These are phyloP conservation scores for Sebastes wilsoni DNA, from an alignment of 2,797 vertebrate species.

Conservation along the genomic window DNA sequence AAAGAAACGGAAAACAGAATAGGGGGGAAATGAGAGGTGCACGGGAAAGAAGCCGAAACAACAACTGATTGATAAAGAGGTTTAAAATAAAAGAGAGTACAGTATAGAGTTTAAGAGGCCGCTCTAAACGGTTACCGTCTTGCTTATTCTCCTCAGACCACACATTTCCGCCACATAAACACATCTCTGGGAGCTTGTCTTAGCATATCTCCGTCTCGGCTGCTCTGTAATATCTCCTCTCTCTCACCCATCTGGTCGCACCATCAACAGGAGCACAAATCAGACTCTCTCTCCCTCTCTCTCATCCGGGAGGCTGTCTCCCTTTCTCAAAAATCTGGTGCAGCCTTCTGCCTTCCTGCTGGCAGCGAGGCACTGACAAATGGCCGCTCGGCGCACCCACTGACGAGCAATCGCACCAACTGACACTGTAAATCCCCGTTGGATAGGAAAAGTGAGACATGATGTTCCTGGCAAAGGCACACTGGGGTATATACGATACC, in stretches of 20 bases:
- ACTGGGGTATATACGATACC: conserved; percentile 23
- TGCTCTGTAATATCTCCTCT: conserved; percentile 20
- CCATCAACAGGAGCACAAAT: conserved; percentile 37
- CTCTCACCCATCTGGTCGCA: conserved; percentile 56
- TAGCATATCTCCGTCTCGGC: conserved; percentile 15
- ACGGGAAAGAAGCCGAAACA: neutral
- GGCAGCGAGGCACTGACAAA: conserved; percentile 75
- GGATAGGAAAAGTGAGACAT: conserved; percentile 61
- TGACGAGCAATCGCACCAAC: conserved; percentile 72
- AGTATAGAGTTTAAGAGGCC: neutral
- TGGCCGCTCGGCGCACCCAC: conserved; percentile 55
- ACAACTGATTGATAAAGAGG: neutral
- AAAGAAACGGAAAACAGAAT: neutral
- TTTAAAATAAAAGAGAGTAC: neutral
- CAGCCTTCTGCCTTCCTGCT: conserved; percentile 65
- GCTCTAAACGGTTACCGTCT: neutral
- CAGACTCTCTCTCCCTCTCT: conserved; percentile 10
- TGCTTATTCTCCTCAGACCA: conserved; percentile 4
- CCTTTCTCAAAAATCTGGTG: conserved; percentile 58
- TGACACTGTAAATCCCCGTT: conserved; percentile 70
- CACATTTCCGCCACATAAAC: neutral
- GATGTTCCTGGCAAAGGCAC: conserved; percentile 58
- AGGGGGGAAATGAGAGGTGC: neutral
- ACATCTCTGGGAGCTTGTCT: conserved; percentile 30
- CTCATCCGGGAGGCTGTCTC: conserved; percentile 21